Percentiles rank a stretch among this genome's conserved stretches.
phyloP scores from a whole-genome alignment of 2,888 invertebrate species.

The Labia minor region DNA sequence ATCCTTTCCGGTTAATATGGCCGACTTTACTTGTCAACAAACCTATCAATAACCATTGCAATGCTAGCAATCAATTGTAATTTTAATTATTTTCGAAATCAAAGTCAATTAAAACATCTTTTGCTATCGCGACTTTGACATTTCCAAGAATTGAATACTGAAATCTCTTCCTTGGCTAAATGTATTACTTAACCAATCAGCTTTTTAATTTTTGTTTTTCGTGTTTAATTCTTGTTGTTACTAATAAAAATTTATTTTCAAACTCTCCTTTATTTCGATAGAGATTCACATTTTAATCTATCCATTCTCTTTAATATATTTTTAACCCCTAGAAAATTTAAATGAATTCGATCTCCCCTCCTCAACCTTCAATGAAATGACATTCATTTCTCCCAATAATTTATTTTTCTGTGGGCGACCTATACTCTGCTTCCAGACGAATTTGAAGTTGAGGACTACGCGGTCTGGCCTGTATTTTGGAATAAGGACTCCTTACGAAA shows the following conservation, averaged over 20 bases:
- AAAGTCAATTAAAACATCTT: too few species aligned
- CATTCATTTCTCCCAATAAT: not conserved
- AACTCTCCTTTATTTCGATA: not conserved
- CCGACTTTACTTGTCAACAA: too few species aligned
- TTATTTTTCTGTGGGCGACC: not conserved
- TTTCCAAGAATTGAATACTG: too few species aligned
- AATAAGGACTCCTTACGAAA: slow-evolving; percentile 18
- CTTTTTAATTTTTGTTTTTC: not conserved
- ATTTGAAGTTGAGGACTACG: not conserved
- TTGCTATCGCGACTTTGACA: too few species aligned
- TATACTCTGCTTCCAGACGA: not conserved
- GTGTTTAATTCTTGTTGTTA: not conserved
- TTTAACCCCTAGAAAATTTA: not conserved
- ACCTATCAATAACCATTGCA: too few species aligned
- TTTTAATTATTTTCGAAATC: too few species aligned
- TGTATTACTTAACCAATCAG: not conserved
- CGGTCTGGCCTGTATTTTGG: not conserved
- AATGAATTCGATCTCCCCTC: too few species aligned
- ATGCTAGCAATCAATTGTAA: too few species aligned
- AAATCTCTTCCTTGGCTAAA: not conserved
- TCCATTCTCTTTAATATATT: not conserved
- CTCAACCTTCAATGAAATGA: too few species aligned
- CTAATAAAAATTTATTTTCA: not conserved
- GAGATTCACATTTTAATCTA: not conserved
- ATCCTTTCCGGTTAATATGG: not conserved